Percentiles rank a stretch among this genome's conserved stretches.
phyloP scores from a whole-genome alignment of 1,140 invertebrate genomes.

The Leptonema lineaticorne region DNA sequence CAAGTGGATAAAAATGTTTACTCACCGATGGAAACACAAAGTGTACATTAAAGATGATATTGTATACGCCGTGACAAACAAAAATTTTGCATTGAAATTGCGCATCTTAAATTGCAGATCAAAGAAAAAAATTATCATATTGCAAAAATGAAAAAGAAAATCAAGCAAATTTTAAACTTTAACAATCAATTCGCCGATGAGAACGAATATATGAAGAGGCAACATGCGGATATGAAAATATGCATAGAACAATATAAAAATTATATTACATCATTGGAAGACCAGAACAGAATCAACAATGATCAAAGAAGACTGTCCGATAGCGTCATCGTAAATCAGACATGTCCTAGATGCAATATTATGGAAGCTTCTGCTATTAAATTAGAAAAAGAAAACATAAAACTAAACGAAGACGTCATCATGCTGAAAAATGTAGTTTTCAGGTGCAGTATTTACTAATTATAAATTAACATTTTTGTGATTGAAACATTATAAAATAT shows the following conservation, averaged over 20 bases:
- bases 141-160: slow-evolving; percentile 33
- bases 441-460: slow-evolving; percentile 35
- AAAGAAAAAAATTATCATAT: slow-evolving; percentile 32
- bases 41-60: neutral
- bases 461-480: no score
- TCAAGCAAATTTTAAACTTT: slow-evolving; percentile 30
- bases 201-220: slow-evolving; percentile 35
- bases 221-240: slow-evolving; percentile 38
- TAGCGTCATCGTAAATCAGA: neutral
- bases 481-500: neutral
- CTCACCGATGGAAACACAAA: no score
- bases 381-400: slow-evolving; percentile 51
- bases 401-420: slow-evolving; percentile 60
- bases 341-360: slow-evolving; percentile 30
- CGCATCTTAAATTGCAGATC: slow-evolving; percentile 23
- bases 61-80: neutral
- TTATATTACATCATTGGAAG: slow-evolving; percentile 29
- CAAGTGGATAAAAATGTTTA: slow-evolving; percentile 14
- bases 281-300: slow-evolving; percentile 1
- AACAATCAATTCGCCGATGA: slow-evolving; percentile 41
- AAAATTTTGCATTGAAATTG: neutral
- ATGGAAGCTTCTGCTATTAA: slow-evolving; percentile 32
- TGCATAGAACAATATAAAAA: slow-evolving; percentile 37
- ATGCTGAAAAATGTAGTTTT: slow-evolving; percentile 69
- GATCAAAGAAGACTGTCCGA: neutral